Conservation (phyloP, 2,113 vertebrate species). For the Melanerpes formicivorus region DNA sequence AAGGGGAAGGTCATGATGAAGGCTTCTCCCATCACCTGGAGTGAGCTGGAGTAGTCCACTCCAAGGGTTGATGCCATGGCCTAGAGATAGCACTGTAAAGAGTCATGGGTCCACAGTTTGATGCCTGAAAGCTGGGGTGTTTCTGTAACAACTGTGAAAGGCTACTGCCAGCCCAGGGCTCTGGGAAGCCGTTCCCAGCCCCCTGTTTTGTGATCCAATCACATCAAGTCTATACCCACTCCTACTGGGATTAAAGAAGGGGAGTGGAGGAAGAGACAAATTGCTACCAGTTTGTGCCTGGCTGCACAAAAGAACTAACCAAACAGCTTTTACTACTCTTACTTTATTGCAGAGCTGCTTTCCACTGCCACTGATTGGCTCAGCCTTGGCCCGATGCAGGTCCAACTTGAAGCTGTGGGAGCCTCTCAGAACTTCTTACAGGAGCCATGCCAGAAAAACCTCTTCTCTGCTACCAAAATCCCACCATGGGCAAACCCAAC, state of each 20-base stretch:
- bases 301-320: neutral
- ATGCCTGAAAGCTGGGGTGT: neutral
- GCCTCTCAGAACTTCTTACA: neutral
- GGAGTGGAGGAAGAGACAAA: neutral
- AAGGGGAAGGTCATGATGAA: neutral
- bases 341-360: neutral
- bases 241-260: neutral
- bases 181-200: neutral
- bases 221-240: neutral
- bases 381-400: neutral
- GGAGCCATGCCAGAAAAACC: neutral
- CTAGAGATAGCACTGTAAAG: fast-evolving
- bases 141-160: neutral
- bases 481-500: neutral
- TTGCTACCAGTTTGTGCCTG: neutral
- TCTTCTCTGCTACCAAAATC: neutral
- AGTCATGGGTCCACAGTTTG: neutral
- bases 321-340: neutral
- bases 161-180: neutral
- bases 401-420: neutral
- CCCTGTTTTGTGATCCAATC: neutral
- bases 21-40: neutral
- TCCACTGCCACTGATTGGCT: neutral
- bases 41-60: neutral
- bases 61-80: neutral